A percentile compares a stretch with the other conserved stretches of the same genome.
phyloP scores from a whole-genome alignment of 2,113 vertebrate genomes.

The Falcunculus frontatus region DNA sequence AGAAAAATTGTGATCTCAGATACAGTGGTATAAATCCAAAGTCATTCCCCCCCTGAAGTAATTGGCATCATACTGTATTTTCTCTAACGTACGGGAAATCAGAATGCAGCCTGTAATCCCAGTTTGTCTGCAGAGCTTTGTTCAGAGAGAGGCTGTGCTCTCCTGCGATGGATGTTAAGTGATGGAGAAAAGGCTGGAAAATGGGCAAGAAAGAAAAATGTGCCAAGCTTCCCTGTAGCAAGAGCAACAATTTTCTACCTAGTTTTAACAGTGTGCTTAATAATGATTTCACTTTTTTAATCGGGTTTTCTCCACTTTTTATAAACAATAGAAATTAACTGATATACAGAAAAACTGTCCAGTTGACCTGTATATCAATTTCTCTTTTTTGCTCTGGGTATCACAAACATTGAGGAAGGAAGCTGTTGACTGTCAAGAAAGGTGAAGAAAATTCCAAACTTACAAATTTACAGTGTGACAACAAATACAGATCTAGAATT shows the following conservation, averaged over 20 bases:
- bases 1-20: slow-evolving; percentile 58
- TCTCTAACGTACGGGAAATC: not conserved
- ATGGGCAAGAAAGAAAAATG: not conserved
- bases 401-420: not conserved
- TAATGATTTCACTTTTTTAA: not conserved
- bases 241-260: not conserved
- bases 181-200: not conserved
- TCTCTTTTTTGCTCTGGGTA: not conserved
- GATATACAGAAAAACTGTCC: not conserved
- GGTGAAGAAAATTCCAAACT: not conserved
- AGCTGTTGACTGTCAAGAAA: not conserved
- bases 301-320: not conserved
- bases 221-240: not conserved
- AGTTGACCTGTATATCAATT: not conserved
- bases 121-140: not conserved
- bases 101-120: not conserved
- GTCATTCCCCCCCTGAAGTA: slow-evolving; percentile 9
- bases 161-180: not conserved
- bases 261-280: not conserved
- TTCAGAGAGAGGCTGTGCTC: not conserved
- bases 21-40: slow-evolving; percentile 50
- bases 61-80: slow-evolving; percentile 23
- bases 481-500: not conserved
- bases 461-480: not conserved
- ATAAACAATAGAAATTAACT: not conserved